Evolutionary conservation across 2,113 vertebrate species (phyloP).

Genomic region (Nannobrachium achirus): DNA sequence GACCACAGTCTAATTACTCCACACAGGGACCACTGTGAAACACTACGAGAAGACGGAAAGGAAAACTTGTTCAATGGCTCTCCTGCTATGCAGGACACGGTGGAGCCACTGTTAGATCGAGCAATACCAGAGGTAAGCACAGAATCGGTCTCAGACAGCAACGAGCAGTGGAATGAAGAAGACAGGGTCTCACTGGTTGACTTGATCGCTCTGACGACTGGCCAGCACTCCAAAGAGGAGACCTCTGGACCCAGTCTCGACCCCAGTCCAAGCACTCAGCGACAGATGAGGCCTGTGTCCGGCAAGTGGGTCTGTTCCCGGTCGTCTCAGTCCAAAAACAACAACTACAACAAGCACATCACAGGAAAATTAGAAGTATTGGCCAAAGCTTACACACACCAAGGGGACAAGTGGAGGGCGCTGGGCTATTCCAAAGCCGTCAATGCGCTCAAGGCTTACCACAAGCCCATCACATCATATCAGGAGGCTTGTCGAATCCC

Average conservation of each 20-base stretch:
- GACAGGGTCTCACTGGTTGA: too few relatives aligned
- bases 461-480: slow-evolving; percentile 89
- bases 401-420: slow-evolving; percentile 94
- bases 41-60: neutral
- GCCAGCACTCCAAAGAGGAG: too few relatives aligned
- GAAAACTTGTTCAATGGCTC: neutral
- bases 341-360: slow-evolving; percentile 90
- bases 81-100: slow-evolving; percentile 7
- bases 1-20: slow-evolving; percentile 74
- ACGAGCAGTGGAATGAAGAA: too few relatives aligned
- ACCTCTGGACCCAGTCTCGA: too few relatives aligned
- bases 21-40: neutral
- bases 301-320: slow-evolving; percentile 95
- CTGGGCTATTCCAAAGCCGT: slow-evolving; percentile 93
- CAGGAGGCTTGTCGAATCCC: slow-evolving; percentile 94
- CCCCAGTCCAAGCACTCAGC: slow-evolving; percentile 11
- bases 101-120: slow-evolving; percentile 8
- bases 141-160: slow-evolving; percentile 3
- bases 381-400: slow-evolving; percentile 91
- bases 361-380: slow-evolving; percentile 96
- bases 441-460: slow-evolving; percentile 93
- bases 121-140: slow-evolving; percentile 17
- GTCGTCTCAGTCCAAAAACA: slow-evolving; percentile 88
- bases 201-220: too few relatives aligned
- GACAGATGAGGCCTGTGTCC: slow-evolving; percentile 32